Base-by-base conservation (phyloP, 2,888 invertebrate genomes). In the Dione vanillae region DNA sequence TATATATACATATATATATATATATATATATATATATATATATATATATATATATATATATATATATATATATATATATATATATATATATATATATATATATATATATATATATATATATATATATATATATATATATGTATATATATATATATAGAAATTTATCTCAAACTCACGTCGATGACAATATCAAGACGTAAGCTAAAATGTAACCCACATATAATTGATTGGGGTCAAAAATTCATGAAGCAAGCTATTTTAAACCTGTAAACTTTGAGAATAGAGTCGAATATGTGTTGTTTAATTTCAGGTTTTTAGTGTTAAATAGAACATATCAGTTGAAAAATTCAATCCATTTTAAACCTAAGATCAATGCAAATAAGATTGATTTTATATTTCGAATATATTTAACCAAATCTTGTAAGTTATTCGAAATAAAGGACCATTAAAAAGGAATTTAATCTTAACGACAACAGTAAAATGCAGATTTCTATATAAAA, bases 181-280 rank as follows among this genome's bases (percentile, higher is more conserved):
- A 47, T 41, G 51, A n/a, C 65, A 68, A 65, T 11, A 65, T 52
- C 47, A 49, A 62, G 51, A 68, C 45, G 52, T 20, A 68, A 71
- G 73, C 65, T 20, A 40, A 72, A 73, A 67, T 45, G 71, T 70
- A 70, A 75, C 76, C 73, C 49, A 70, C 74, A 76, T 75, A 47
- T 65, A 58, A 64, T 62, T 41, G 35, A 76, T 74, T 69, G 71
- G 71, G 73, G 76, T 75, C 76, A 74, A 68, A 67, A 64, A 19
- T 37, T n/a, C n/a, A 14, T 11, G 27, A n/a, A 35, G 12, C 20
- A 20, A 37, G 0, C 45, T n/a, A 67, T 51, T 56, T 11, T 16
- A 16, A 19, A 62, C 70, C 56, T n/a, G 51, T 70, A 65, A 6
- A 0, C 0, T 10, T 10, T 19, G 1, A 9, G 9, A 16, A 40